Evolutionary conservation across 2,888 invertebrate species (phyloP).

Genomic region (Drosophila mettleri): DNA sequence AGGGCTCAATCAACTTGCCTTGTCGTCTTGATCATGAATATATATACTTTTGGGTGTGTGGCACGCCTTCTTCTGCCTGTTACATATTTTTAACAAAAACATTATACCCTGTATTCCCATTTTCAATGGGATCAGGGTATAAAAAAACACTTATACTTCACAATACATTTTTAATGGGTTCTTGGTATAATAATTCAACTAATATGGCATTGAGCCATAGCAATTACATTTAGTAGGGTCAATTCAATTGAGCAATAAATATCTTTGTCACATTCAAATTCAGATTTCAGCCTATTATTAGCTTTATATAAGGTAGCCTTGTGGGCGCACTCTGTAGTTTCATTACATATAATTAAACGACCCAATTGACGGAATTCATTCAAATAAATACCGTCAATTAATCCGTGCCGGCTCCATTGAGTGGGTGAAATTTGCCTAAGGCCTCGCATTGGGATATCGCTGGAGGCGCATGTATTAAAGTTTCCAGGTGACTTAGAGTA

Average conservation of each 20-base stretch:
- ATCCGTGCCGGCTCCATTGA: neutral
- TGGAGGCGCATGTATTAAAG: conserved; percentile 6
- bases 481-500: too few species aligned
- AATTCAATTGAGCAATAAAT: conserved; percentile 30
- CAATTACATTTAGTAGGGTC: conserved; percentile 26
- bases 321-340: conserved; percentile 10
- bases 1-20: too few species aligned
- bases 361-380: neutral
- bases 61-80: too few species aligned
- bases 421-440: conserved; percentile 26
- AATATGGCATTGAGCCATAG: conserved; percentile 20
- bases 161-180: too few species aligned
- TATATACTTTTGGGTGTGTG: too few species aligned
- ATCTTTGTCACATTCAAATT: conserved; percentile 26
- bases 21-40: too few species aligned
- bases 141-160: too few species aligned
- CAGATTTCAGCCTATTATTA: conserved; percentile 43
- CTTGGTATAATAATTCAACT: conserved; percentile 66
- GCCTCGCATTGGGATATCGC: conserved; percentile 17
- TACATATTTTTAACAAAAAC: too few species aligned
- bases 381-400: conserved; percentile 8
- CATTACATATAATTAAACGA: conserved; percentile 29
- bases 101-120: neutral
- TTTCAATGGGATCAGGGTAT: conserved; percentile 26
- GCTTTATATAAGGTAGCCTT: conserved; percentile 19